These are phyloP conservation scores for Erannis defoliaria DNA, from an alignment of 2,888 invertebrate species.

Conservation along the genomic window DNA sequence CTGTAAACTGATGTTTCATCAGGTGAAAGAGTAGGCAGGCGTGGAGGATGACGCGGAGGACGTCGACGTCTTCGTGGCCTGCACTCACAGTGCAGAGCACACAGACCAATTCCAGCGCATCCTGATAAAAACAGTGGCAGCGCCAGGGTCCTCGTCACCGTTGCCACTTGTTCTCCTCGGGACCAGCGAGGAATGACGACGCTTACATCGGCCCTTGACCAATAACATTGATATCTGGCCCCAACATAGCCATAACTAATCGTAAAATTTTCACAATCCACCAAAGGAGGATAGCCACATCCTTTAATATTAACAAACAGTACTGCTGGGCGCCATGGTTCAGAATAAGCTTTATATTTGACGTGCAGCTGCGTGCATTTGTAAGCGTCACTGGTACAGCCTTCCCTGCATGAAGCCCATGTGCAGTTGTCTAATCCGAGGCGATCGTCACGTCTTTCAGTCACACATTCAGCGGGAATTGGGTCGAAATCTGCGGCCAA, in stretches of 20 bases:
- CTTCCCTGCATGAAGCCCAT: conserved; percentile 93
- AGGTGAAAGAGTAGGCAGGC: conserved; percentile 85
- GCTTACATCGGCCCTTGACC: conserved; percentile 92
- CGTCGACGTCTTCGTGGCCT: conserved; percentile 89
- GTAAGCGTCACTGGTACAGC: conserved; percentile 93
- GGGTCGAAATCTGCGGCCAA: conserved; percentile 92
- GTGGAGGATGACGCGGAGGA: conserved; percentile 88
- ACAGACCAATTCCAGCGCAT: conserved; percentile 93
- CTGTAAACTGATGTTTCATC: conserved; percentile 84
- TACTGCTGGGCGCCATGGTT: conserved; percentile 87
- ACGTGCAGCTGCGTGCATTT: conserved; percentile 90
- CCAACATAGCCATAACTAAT: conserved; percentile 90
- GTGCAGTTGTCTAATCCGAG: conserved; percentile 92
- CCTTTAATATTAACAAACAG: conserved; percentile 94
- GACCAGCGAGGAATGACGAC: conserved; percentile 95
- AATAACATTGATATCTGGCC: conserved; percentile 88
- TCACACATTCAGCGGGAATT: conserved; percentile 90
- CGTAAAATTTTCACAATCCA: conserved; percentile 92
- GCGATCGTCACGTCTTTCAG: conserved; percentile 89
- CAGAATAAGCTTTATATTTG: conserved; percentile 83
- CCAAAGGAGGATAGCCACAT: conserved; percentile 93
- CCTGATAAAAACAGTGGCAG: conserved; percentile 94
- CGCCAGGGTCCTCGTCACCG: conserved; percentile 94
- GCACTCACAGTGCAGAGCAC: conserved; percentile 96
- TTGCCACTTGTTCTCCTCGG: conserved; percentile 92